These are phyloP conservation scores for Dinothrombium tinctorium DNA, from an alignment of 1,140 invertebrate species.

Conservation along the genomic window DNA sequence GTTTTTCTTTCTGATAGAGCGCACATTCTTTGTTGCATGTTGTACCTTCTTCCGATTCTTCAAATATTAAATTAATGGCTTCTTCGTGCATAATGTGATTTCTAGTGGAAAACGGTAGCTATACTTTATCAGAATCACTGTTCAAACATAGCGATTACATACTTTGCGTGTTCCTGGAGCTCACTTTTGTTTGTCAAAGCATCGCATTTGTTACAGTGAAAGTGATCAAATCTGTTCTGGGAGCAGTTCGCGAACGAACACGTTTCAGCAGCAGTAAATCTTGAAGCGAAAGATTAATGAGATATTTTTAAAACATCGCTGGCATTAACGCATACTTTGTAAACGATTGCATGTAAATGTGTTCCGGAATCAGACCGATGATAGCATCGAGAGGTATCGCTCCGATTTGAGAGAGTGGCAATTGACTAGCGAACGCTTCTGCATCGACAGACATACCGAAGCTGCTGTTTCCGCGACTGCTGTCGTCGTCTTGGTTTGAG, in stretches of 20 bases:
- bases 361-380: constrained; percentile 8
- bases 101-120: constrained; percentile 1
- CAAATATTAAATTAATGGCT: constrained; percentile 7
- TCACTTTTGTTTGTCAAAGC: not conserved
- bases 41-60: constrained; percentile 8
- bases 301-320: not conserved
- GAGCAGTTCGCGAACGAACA: not conserved
- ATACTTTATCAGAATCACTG: not conserved
- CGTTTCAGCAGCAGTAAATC: not conserved
- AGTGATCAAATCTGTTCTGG: not conserved
- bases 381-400: constrained; percentile 11
- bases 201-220: constrained; percentile 5
- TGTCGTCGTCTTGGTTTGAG: no score
- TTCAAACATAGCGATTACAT: not conserved
- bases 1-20: constrained; percentile 50
- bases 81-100: constrained; percentile 10
- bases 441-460: no score
- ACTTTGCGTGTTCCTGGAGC: constrained; percentile 10
- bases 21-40: constrained; percentile 8
- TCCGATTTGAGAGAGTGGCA: constrained; percentile 3
- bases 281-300: not conserved
- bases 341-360: constrained; percentile 1
- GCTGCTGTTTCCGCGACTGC: no score
- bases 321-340: constrained; percentile 3
- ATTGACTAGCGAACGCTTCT: no score